Evolutionary conservation across 2,888 invertebrate genomes (phyloP), one percentile per base, ranked within the genome.

Genomic region (Malthinus flaveolus): DNA sequence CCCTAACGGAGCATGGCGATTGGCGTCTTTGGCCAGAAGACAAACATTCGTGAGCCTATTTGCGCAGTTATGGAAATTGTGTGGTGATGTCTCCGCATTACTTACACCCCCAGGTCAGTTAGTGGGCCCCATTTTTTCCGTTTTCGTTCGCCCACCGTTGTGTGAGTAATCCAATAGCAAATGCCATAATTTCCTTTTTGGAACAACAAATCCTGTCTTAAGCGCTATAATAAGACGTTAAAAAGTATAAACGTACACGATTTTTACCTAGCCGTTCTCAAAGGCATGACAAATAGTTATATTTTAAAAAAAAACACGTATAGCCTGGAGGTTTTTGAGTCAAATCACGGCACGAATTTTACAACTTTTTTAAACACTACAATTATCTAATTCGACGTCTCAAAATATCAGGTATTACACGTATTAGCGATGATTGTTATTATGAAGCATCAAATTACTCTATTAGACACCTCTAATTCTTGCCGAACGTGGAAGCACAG

Each of bases 371-470:
- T 58, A 61, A 61, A 58, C 33, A 58, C 52, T 33, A 49, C 44
- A 45, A 59, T 60, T 59, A 60, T 62, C 59, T 59, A 62, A 61
- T 63, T 56, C 15, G 12, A 23, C 34, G 57, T 44, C 55, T 59
- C 32, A 56, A 63, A 61, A 56, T 61, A 56, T 61, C 61, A 35
- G 54, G 39, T 44, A 59, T 59, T 59, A 54, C 45, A 32, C 39
- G 50, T 55, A 59, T 53, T 49, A 63, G 50, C 51, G 51, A 49
- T 65, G 56, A 65, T 65, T 65, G 56, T 64, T 61, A 63, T 64
- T 61, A 65, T 62, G 49, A 61, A 62, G 59, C 52, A 66, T 65
- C 64, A 66, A 65, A 65, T 65, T 66, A 63, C 64, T 65, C 61
- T 62, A 66, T 66, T 66, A 65, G 62, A 50, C 56, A 53, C 56